Conservation (phyloP, 2,797 vertebrate species). For the Myotis vivesi region DNA sequence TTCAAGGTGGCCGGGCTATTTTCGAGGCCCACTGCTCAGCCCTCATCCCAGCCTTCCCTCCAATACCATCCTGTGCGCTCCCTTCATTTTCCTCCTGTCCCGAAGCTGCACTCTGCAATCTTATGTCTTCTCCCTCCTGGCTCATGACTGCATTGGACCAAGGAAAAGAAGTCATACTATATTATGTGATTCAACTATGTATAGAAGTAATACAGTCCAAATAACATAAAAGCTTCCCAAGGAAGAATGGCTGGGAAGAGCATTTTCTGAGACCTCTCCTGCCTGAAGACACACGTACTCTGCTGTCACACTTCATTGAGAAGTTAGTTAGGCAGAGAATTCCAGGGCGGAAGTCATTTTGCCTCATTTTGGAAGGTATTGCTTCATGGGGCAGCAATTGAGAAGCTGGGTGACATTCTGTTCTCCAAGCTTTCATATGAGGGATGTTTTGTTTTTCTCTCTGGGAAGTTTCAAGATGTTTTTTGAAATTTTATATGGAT, state of each 20-base stretch:
- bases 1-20: not conserved
- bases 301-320: not conserved
- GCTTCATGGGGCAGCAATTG: not conserved
- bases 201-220: not conserved
- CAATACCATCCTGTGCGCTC: too few relatives aligned
- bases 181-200: not conserved
- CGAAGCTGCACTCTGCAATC: not conserved
- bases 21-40: not conserved
- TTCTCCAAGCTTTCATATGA: not conserved
- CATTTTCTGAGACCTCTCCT: not conserved
- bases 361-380: not conserved
- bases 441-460: not conserved
- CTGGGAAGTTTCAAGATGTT: not conserved
- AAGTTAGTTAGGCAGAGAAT: not conserved
- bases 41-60: fast-evolving
- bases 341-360: not conserved
- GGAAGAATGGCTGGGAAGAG: not conserved
- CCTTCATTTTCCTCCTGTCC: not conserved
- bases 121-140: not conserved
- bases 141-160: not conserved
- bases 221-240: not conserved
- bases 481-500: not conserved
- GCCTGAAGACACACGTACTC: not conserved
- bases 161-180: not conserved
- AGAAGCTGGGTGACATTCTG: not conserved